Conservation (phyloP, 2,888 invertebrate genomes). For the Hydraecia micacea region DNA sequence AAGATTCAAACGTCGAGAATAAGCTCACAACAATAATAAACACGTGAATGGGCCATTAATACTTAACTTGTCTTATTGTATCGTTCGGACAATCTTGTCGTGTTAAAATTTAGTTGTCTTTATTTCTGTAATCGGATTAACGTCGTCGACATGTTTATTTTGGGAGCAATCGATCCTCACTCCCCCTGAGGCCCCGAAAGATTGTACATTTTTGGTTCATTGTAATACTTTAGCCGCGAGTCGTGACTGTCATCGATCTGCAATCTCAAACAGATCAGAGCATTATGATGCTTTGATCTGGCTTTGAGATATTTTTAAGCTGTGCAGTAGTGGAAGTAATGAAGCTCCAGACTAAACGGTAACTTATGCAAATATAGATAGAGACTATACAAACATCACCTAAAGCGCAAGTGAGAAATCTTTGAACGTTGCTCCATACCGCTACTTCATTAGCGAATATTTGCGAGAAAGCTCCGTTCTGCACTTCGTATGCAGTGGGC, state of each 20-base stretch:
- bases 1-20: conserved; percentile 54
- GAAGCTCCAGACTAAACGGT: neutral
- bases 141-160: conserved; percentile 55
- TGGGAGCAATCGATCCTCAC: conserved; percentile 51
- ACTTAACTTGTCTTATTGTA: conserved; percentile 55
- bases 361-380: neutral
- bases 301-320: neutral
- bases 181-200: conserved; percentile 37
- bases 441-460: neutral
- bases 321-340: neutral
- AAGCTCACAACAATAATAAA: conserved; percentile 60
- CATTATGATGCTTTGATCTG: conserved; percentile 5
- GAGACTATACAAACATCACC: neutral
- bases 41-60: conserved; percentile 63
- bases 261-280: neutral
- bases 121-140: conserved; percentile 63
- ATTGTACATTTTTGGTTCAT: conserved; percentile 45
- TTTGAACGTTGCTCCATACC: too few relatives aligned
- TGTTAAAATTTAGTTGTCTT: conserved; percentile 51
- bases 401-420: neutral
- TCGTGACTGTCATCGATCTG: conserved; percentile 37
- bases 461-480: neutral
- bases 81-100: conserved; percentile 37
- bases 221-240: conserved; percentile 46
- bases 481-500: neutral